phyloP scores from a whole-genome alignment of 2,113 vertebrate species.

The Myotis yumanensis region DNA sequence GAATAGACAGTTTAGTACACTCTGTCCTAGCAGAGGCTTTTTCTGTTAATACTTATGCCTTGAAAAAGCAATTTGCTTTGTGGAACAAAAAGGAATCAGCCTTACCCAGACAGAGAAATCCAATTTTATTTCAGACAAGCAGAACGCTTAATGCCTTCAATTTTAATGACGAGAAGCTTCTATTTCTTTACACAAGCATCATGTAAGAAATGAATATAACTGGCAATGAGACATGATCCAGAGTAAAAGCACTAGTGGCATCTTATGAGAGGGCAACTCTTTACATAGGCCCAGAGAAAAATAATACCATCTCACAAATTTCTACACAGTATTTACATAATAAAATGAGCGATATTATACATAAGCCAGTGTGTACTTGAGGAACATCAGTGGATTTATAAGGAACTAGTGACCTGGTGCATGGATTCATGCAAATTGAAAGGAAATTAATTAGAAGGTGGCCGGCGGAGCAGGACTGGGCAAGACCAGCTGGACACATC shows the following conservation, averaged over 20 bases:
- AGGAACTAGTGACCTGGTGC: neutral
- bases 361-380: neutral
- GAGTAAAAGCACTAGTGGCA: neutral
- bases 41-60: slow-evolving; percentile 66
- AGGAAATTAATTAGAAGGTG: too few species aligned
- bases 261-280: neutral
- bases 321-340: neutral
- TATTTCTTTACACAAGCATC: slow-evolving; percentile 62
- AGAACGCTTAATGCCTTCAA: slow-evolving; percentile 70
- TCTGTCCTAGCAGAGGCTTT: slow-evolving; percentile 68
- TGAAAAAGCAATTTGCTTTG: slow-evolving; percentile 82
- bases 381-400: neutral
- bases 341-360: neutral
- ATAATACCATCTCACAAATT: neutral
- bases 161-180: slow-evolving; percentile 80
- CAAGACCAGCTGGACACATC: too few species aligned
- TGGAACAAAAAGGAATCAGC: slow-evolving; percentile 81
- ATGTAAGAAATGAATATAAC: slow-evolving; percentile 53
- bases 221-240: neutral
- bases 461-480: too few species aligned
- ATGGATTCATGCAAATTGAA: too few species aligned
- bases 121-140: slow-evolving; percentile 82
- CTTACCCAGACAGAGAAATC: slow-evolving; percentile 80
- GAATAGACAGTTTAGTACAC: slow-evolving; percentile 68
- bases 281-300: neutral